Conservation (phyloP, 2,113 vertebrate species). For the Puma concolor region DNA sequence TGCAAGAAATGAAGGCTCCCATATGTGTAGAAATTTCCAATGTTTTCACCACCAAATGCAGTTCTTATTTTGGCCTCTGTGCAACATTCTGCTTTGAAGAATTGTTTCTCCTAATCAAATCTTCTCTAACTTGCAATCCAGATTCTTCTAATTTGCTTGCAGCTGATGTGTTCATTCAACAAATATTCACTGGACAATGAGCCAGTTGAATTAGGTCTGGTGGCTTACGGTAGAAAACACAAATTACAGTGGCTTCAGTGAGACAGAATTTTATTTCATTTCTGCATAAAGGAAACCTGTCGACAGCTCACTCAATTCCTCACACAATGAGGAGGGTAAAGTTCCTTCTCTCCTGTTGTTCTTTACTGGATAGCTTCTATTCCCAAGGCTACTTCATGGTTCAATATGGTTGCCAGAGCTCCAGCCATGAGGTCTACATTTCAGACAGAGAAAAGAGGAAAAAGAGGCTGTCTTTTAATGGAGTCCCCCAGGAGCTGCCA, state of each 20-base stretch:
- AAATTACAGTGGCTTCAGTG: not conserved
- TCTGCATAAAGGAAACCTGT: not conserved
- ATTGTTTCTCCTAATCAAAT: not conserved
- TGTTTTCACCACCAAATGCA: not conserved
- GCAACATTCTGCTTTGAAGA: not conserved
- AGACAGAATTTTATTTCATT: slow-evolving; percentile 12
- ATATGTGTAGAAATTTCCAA: not conserved
- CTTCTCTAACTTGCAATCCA: not conserved
- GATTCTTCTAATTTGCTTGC: not conserved
- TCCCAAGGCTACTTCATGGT: not conserved
- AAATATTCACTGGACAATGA: not conserved
- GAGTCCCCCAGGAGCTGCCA: not conserved
- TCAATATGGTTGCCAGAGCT: not conserved
- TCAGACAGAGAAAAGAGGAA: not conserved
- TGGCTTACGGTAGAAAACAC: slow-evolving; percentile 26
- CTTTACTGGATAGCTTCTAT: not conserved
- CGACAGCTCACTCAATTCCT: not conserved
- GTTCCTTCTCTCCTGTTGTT: not conserved
- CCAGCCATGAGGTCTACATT: not conserved
- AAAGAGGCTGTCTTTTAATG: not conserved
- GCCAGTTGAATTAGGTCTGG: not conserved
- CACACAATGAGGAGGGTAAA: not conserved
- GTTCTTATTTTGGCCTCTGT: not conserved
- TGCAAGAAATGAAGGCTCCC: not conserved
- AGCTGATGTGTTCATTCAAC: not conserved